Conservation (phyloP, 2,113 vertebrate genomes). For the Gobius niger region DNA sequence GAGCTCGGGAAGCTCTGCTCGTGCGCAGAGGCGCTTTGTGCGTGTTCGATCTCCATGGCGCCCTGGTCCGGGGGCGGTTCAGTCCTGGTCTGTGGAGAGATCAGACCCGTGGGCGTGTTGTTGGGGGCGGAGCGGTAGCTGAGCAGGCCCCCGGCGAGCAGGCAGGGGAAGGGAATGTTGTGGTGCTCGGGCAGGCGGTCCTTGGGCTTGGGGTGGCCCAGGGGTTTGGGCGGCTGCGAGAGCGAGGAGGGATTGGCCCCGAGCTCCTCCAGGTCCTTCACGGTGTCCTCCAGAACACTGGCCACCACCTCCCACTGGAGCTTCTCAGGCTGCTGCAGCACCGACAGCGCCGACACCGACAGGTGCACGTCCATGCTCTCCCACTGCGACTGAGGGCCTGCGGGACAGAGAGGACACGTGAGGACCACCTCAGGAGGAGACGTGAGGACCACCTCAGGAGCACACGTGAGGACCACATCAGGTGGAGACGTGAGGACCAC, state of each 20-base stretch:
- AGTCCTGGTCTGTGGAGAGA: constrained; percentile 83
- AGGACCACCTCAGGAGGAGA: not conserved
- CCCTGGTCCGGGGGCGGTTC: constrained; percentile 86
- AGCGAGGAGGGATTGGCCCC: constrained; percentile 88
- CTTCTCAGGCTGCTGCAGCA: constrained; percentile 98
- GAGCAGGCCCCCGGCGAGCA: constrained; percentile 92
- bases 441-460: constrained; percentile 15
- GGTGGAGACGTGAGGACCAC: no score
- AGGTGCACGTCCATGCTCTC: constrained; percentile 94
- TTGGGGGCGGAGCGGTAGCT: constrained; percentile 89
- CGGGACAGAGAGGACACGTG: not conserved
- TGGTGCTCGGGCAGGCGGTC: constrained; percentile 92
- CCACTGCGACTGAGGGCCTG: constrained; percentile 93
- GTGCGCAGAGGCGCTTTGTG: constrained; percentile 66
- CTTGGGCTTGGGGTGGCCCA: constrained; percentile 86
- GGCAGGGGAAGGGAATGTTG: constrained; percentile 98
- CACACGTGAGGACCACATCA: constrained; percentile 11
- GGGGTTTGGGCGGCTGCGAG: constrained; percentile 82
- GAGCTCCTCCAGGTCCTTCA: constrained; percentile 97
- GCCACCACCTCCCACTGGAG: constrained; percentile 98
- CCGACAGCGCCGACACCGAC: constrained; percentile 91
- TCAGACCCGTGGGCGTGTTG: constrained; percentile 77
- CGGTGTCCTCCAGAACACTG: constrained; percentile 96
- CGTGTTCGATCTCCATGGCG: constrained; percentile 96
- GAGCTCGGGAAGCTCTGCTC: constrained; percentile 87